phyloP scores from a whole-genome alignment of 2,888 invertebrate genomes.

The Aleiodes testaceus region DNA sequence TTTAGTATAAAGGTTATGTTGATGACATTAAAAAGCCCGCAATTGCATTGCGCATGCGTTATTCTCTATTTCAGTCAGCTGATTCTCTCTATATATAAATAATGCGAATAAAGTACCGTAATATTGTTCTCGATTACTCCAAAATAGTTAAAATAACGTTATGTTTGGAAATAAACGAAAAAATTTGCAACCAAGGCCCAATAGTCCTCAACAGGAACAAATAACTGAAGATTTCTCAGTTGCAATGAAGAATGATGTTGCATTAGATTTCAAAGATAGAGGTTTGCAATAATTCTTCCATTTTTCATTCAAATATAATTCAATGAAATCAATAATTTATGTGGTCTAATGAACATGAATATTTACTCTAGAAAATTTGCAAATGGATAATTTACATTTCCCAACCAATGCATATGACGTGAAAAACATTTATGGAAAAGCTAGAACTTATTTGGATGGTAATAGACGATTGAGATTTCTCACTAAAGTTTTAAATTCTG shows the following conservation, averaged over 20 bases:
- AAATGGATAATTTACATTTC: constrained; percentile 60
- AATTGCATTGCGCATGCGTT: neutral
- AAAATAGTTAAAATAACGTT: constrained; percentile 43
- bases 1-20: neutral
- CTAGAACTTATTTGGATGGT: constrained; percentile 65
- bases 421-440: constrained; percentile 64
- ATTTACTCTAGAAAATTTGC: constrained; percentile 69
- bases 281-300: constrained; percentile 47
- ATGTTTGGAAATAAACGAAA: constrained; percentile 67
- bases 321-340: neutral
- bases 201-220: constrained; percentile 62
- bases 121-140: no score
- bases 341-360: no score
- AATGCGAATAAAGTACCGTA: constrained; percentile 32
- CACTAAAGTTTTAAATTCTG: constrained; percentile 59
- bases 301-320: constrained; percentile 3
- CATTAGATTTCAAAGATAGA: constrained; percentile 60
- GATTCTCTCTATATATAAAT: constrained; percentile 44
- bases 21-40: neutral
- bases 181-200: constrained; percentile 64
- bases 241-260: constrained; percentile 60
- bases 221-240: constrained; percentile 65
- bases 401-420: constrained; percentile 53
- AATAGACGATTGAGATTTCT: constrained; percentile 66
- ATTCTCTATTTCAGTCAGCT: constrained; percentile 23